Conservation (phyloP, 2,797 vertebrate genomes). For the Menidia menidia region DNA sequence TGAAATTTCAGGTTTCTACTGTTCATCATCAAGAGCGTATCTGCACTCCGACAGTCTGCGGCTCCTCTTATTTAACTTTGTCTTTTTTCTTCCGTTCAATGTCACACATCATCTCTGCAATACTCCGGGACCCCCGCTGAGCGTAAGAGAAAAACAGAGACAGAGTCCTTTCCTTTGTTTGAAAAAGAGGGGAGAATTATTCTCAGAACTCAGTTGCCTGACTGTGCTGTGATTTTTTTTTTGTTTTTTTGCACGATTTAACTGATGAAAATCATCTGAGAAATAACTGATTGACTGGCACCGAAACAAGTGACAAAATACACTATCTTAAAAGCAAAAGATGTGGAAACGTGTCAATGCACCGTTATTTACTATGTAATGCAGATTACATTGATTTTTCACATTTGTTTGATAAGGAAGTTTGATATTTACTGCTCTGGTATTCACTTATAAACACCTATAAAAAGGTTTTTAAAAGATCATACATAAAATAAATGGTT, state of each 20-base stretch:
- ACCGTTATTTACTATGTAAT: not conserved
- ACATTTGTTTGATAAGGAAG: no score
- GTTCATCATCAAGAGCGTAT: constrained; percentile 27
- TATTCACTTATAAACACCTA: no score
- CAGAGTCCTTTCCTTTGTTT: not conserved
- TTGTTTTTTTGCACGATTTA: not conserved
- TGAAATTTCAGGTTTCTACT: constrained; percentile 34
- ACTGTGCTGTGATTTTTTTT: not conserved
- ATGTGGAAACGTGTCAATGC: not conserved
- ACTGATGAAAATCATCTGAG: not conserved
- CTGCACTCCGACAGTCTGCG: constrained; percentile 4
- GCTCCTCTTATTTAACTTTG: not conserved
- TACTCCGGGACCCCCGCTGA: constrained; percentile 30
- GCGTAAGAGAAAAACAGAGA: constrained; percentile 9
- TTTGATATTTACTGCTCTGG: no score
- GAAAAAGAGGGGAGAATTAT: not conserved
- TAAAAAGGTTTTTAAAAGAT: no score
- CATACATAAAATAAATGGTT: not conserved
- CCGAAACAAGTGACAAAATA: not conserved
- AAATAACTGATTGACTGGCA: not conserved
- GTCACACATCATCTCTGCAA: constrained; percentile 37
- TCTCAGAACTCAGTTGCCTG: not conserved
- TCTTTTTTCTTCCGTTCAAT: constrained; percentile 17
- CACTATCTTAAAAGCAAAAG: not conserved
- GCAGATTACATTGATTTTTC: no score